Percentiles rank a stretch among this genome's conserved stretches.
Conservation (phyloP, 2,797 vertebrate species). For the Prionace glauca region DNA sequence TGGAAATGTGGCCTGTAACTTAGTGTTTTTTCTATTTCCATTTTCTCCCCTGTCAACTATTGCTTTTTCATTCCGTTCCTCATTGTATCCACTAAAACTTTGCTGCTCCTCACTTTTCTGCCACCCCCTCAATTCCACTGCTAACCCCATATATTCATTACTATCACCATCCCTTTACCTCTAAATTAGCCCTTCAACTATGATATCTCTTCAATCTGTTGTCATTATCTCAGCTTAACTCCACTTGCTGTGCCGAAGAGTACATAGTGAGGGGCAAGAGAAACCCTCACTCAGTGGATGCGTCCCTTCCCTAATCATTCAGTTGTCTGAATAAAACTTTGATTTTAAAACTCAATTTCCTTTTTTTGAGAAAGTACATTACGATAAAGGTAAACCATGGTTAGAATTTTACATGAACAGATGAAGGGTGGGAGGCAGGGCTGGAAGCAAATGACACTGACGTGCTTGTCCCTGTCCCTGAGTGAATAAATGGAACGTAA, state of each 20-base stretch:
- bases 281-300: not conserved
- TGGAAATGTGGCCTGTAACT: not conserved
- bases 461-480: not conserved
- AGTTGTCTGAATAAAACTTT: not conserved
- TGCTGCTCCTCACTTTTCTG: not conserved
- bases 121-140: not conserved
- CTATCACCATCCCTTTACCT: not conserved
- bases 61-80: not conserved
- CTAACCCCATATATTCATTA: not conserved
- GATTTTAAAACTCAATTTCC: not conserved
- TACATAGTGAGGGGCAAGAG: not conserved
- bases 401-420: not conserved
- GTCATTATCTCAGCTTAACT: not conserved
- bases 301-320: not conserved
- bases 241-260: not conserved
- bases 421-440: not conserved
- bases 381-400: not conserved
- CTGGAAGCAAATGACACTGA: not conserved
- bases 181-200: not conserved
- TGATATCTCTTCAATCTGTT: not conserved
- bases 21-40: not conserved
- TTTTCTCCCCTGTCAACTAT: not conserved
- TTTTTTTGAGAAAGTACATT: not conserved
- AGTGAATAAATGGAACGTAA: too few relatives aligned
- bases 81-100: not conserved